A percentile compares a stretch with the other conserved stretches of the same genome.
phyloP scores from a whole-genome alignment of 2,888 invertebrate species.

The Thysanoteuthis rhombus region DNA sequence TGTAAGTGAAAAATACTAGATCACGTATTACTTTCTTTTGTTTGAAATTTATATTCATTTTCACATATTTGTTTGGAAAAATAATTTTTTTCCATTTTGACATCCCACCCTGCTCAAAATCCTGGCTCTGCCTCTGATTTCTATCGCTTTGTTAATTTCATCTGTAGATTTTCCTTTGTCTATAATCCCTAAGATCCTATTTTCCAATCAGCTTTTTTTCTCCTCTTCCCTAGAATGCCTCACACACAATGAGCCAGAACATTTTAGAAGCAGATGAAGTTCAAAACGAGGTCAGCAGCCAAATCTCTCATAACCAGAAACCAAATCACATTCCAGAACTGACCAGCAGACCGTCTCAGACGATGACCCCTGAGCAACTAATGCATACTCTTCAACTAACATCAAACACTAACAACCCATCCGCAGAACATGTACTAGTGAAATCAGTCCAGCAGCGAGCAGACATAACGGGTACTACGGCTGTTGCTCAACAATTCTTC shows the following conservation, averaged over 20 bases:
- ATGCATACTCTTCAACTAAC: background rate
- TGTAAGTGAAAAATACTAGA: no score
- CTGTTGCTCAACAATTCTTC: slow-evolving; percentile 20
- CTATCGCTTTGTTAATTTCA: background rate
- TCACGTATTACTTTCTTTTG: no score
- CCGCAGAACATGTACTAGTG: background rate
- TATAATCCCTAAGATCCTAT: background rate
- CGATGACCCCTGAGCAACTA: background rate
- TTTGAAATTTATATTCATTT: no score
- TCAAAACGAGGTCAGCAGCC: background rate
- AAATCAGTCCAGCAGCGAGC: slow-evolving; percentile 1
- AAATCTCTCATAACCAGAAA: background rate
- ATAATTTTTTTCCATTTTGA: no score
- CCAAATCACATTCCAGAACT: background rate
- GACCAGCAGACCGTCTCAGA: background rate
- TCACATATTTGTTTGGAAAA: no score
- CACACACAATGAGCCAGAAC: background rate
- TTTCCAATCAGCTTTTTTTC: background rate
- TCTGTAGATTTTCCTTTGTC: background rate
- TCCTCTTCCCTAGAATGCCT: background rate
- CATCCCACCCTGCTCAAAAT: no score
- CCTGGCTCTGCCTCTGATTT: no score
- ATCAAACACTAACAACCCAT: background rate
- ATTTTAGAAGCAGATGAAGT: background rate
- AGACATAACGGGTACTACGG: background rate